phyloP scores from a whole-genome alignment of 2,113 vertebrate species.

The Tragelaphus scriptus region DNA sequence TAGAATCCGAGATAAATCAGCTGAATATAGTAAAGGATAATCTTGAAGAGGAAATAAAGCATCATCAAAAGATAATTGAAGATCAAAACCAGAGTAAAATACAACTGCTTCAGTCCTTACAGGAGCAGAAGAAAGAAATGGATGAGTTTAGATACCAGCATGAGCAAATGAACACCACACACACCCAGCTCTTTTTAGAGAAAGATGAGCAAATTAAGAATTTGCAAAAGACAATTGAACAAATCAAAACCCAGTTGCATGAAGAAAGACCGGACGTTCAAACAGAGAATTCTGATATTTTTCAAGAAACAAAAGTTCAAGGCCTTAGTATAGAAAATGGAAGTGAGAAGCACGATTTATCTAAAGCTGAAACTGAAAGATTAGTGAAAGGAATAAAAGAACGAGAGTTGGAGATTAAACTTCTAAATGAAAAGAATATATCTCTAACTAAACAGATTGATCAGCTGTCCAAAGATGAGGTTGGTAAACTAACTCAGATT shows the following conservation, averaged over 20 bases:
- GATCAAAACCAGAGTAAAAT: constrained; percentile 85
- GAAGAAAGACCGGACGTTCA: constrained; percentile 77
- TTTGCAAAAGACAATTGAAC: constrained; percentile 86
- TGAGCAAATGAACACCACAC: constrained; percentile 87
- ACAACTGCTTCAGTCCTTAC: constrained; percentile 86
- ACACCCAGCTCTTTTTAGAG: constrained; percentile 86
- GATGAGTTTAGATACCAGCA: constrained; percentile 87
- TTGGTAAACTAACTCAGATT: constrained; percentile 92
- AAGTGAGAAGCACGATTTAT: constrained; percentile 96
- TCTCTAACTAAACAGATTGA: constrained; percentile 90
- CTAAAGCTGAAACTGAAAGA: constrained; percentile 92
- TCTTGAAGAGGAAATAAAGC: constrained; percentile 87
- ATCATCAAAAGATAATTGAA: constrained; percentile 83
- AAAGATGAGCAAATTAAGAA: constrained; percentile 90
- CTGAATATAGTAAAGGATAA: constrained; percentile 83
- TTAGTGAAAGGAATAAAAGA: constrained; percentile 94
- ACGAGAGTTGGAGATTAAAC: constrained; percentile 93
- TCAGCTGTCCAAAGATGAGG: constrained; percentile 91
- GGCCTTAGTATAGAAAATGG: constrained; percentile 91
- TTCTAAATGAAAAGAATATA: constrained; percentile 94
- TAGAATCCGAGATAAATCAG: constrained; percentile 91
- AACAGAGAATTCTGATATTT: constrained; percentile 84
- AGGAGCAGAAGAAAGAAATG: constrained; percentile 88
- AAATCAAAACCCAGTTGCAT: constrained; percentile 81
- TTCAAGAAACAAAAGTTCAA: constrained; percentile 91